These are phyloP conservation scores for Varanus komodoensis DNA, from an alignment of 2,113 vertebrate genomes.

Conservation along the genomic window DNA sequence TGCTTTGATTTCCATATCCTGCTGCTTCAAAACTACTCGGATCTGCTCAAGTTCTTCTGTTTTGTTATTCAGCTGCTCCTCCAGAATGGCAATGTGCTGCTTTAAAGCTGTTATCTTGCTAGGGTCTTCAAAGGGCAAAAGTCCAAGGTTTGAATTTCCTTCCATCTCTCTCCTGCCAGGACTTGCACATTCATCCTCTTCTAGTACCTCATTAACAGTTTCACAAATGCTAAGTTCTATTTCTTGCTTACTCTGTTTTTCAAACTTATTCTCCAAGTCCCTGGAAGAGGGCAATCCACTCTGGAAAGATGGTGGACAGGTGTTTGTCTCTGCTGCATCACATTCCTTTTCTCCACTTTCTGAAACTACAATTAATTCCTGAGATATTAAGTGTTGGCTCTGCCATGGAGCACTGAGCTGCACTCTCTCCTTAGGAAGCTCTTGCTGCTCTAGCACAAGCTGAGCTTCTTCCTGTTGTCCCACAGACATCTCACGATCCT, in stretches of 20 bases:
- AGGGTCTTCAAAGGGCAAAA: slow-evolving; percentile 28
- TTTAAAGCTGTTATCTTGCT: slow-evolving; percentile 72
- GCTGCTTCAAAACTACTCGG: slow-evolving; percentile 79
- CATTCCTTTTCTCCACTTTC: slow-evolving; percentile 49
- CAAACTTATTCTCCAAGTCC: slow-evolving; percentile 35
- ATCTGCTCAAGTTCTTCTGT: slow-evolving; percentile 83
- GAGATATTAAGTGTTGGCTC: slow-evolving; percentile 44
- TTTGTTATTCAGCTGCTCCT: slow-evolving; percentile 82
- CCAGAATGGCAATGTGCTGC: slow-evolving; percentile 82
- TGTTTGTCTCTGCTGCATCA: background rate
- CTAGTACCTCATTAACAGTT: background rate
- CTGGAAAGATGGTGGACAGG: rapidly evolving
- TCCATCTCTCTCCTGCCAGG: slow-evolving; percentile 15
- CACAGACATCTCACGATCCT: slow-evolving; percentile 75
- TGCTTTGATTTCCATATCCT: slow-evolving; percentile 83
- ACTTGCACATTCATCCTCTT: slow-evolving; percentile 52
- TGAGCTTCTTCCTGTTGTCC: slow-evolving; percentile 77
- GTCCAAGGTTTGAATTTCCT: slow-evolving; percentile 18
- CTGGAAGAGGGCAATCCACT: rapidly evolving
- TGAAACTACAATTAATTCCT: slow-evolving; percentile 50
- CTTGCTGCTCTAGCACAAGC: slow-evolving; percentile 79
- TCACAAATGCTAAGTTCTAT: slow-evolving; percentile 58
- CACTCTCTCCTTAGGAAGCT: slow-evolving; percentile 74
- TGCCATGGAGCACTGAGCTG: slow-evolving; percentile 71
- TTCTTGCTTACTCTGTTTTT: slow-evolving; percentile 42